Conservation (phyloP, 1,140 invertebrate genomes). For the Belonocnema kinseyi region DNA sequence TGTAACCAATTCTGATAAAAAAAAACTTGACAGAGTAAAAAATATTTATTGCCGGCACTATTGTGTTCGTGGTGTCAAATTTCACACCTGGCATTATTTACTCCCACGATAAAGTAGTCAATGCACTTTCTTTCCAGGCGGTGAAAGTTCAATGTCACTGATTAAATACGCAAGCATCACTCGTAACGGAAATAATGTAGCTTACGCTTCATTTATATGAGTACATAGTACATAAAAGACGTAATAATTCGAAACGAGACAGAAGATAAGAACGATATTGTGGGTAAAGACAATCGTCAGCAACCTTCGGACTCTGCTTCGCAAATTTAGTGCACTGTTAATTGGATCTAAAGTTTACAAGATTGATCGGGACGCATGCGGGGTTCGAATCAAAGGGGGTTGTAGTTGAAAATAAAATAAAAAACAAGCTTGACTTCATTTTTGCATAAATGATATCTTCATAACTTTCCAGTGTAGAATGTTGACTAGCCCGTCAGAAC, state of each 20-base stretch:
- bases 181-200: not conserved
- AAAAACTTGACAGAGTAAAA: too few species aligned
- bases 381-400: too few species aligned
- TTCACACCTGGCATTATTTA: not conserved
- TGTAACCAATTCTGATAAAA: too few species aligned
- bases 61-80: not conserved
- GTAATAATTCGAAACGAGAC: conserved; percentile 12
- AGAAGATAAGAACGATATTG: conserved; percentile 17
- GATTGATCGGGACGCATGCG: not conserved
- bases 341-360: conserved; percentile 30
- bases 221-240: not conserved
- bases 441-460: too few species aligned
- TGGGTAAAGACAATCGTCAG: conserved; percentile 22
- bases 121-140: not conserved
- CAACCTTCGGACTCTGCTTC: conserved; percentile 27
- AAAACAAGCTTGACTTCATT: too few species aligned
- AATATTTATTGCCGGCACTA: too few species aligned
- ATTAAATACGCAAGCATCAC: not conserved
- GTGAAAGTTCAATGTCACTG: conserved; percentile 17
- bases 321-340: conserved; percentile 29
- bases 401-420: too few species aligned
- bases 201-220: not conserved
- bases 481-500: too few species aligned
- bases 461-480: too few species aligned
- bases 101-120: not conserved